A percentile compares a stretch with the other conserved stretches of the same genome.
Evolutionary conservation across 2,888 invertebrate species (phyloP).

Genomic region (Zhengitettix transpicula): DNA sequence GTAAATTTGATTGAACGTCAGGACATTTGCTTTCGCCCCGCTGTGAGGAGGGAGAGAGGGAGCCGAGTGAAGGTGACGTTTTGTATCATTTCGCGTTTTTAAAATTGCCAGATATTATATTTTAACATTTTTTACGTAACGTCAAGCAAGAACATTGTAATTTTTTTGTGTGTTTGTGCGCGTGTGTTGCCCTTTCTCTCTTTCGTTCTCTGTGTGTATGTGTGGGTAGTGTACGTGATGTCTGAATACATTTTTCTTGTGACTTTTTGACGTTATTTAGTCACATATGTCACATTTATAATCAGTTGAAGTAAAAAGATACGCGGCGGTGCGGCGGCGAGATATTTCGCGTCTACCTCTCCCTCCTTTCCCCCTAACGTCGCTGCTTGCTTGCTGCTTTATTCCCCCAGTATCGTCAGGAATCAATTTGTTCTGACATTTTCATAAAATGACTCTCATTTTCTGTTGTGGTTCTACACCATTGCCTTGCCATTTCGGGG

Average conservation of each 20-base stretch:
- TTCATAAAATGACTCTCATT: constrained; percentile 12
- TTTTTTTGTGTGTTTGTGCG: background rate
- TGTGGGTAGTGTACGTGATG: background rate
- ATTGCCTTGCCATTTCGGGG: constrained; percentile 10
- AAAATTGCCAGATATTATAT: too few species aligned
- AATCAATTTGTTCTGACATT: constrained; percentile 14
- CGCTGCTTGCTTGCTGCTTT: too few species aligned
- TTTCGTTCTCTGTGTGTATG: background rate
- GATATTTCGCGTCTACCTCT: background rate
- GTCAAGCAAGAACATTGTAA: too few species aligned
- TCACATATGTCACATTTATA: background rate
- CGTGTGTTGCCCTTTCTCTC: background rate
- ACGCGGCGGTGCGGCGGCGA: background rate
- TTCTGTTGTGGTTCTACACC: constrained; percentile 8
- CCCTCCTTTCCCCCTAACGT: background rate
- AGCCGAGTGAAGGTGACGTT: too few species aligned
- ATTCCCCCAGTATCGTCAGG: constrained; percentile 9
- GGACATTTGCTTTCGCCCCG: too few species aligned
- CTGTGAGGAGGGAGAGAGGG: too few species aligned
- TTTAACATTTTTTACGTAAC: too few species aligned
- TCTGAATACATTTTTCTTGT: background rate
- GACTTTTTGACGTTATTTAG: background rate
- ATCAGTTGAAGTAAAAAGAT: background rate
- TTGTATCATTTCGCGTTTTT: too few species aligned
- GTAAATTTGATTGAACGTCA: too few species aligned